phyloP scores from a whole-genome alignment of 2,888 invertebrate species.

The Plusia festucae region DNA sequence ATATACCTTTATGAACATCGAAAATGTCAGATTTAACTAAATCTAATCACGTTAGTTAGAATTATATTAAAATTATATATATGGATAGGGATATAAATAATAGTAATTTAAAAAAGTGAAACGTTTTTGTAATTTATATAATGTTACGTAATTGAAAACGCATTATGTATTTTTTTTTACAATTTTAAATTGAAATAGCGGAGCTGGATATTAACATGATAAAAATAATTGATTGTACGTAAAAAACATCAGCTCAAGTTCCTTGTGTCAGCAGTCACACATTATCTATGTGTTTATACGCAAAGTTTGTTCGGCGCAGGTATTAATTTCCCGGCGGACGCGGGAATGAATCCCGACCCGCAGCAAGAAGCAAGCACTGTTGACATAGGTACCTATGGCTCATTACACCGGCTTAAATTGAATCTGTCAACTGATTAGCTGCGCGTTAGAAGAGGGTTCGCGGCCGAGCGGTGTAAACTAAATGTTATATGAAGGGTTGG shows the following conservation, averaged over 20 bases:
- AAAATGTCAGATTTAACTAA: too few species aligned
- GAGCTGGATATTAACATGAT: too few species aligned
- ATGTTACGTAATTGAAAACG: too few species aligned
- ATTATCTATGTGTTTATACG: slow-evolving; percentile 59
- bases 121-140: too few species aligned
- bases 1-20: too few species aligned
- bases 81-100: too few species aligned
- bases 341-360: slow-evolving; percentile 63
- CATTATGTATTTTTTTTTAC: too few species aligned
- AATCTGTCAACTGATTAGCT: slow-evolving; percentile 63
- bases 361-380: slow-evolving; percentile 59
- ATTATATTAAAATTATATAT: too few species aligned
- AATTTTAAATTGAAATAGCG: too few species aligned
- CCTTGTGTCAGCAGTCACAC: slow-evolving; percentile 30
- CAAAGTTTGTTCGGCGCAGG: slow-evolving; percentile 68
- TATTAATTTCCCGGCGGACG: slow-evolving; percentile 75
- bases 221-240: too few species aligned
- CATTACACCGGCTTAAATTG: slow-evolving; percentile 58
- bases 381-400: slow-evolving; percentile 51
- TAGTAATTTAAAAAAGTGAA: too few species aligned
- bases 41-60: too few species aligned
- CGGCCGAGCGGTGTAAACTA: not conserved
- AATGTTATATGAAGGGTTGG: not conserved
- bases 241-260: slow-evolving; percentile 25
- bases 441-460: slow-evolving; percentile 38